These are phyloP conservation scores for Numenius phaeopus DNA, from an alignment of 2,797 vertebrate genomes.

Conservation along the genomic window DNA sequence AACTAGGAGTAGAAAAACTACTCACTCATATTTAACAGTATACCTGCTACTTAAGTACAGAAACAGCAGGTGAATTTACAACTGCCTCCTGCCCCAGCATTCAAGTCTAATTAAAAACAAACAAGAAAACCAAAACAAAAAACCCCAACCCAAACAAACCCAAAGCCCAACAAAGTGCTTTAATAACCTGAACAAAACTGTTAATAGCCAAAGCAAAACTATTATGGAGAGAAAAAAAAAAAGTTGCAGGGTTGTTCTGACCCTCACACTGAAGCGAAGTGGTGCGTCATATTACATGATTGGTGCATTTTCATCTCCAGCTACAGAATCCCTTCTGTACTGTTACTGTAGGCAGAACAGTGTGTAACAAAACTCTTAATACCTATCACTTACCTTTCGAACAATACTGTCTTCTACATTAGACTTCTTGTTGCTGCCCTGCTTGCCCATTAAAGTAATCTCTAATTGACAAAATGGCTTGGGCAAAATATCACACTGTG, in stretches of 20 bases:
- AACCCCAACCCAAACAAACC: not conserved
- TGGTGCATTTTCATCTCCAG: not conserved
- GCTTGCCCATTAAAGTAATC: slow-evolving; percentile 91
- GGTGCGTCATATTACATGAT: accelerated
- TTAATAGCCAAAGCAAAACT: not conserved
- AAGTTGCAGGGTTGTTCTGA: not conserved
- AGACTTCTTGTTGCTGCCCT: slow-evolving; percentile 96
- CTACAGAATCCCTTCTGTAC: not conserved
- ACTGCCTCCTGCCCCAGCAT: not conserved
- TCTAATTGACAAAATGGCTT: slow-evolving; percentile 97
- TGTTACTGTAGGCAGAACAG: not conserved
- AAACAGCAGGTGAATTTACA: not conserved
- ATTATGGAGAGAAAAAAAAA: not conserved
- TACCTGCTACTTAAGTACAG: not conserved
- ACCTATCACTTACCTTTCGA: slow-evolving; percentile 86
- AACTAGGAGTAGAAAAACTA: not conserved
- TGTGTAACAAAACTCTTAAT: not conserved
- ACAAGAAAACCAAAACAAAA: no score
- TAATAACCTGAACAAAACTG: not conserved
- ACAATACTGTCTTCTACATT: slow-evolving; percentile 97
- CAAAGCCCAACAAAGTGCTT: not conserved
- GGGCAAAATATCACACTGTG: slow-evolving; percentile 95
- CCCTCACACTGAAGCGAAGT: not conserved
- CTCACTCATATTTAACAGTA: not conserved
- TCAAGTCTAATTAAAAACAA: not conserved